phyloP scores from a whole-genome alignment of 2,113 vertebrate genomes.

The Corythaeola cristata region DNA sequence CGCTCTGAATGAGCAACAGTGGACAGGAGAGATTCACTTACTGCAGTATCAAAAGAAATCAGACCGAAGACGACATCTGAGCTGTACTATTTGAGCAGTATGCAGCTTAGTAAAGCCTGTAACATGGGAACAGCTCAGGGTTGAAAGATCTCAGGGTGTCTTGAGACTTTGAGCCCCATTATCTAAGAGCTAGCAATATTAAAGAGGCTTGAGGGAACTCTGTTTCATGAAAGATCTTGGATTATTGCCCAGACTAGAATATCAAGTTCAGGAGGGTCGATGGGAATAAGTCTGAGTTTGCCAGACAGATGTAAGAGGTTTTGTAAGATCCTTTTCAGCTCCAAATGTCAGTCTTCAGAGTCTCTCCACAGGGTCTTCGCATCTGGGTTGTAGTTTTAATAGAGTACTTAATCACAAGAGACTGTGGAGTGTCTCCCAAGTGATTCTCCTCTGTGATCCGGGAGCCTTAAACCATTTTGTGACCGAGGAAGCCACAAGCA shows the following conservation, averaged over 20 bases:
- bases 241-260: neutral
- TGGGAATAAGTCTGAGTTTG: conserved; percentile 7
- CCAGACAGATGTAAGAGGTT: conserved; percentile 6
- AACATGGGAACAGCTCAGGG: neutral
- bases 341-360: neutral
- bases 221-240: conserved; percentile 3
- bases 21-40: neutral
- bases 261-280: neutral
- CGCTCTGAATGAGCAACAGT: neutral
- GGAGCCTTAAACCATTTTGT: neutral
- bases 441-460: neutral
- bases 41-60: neutral
- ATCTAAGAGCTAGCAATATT: neutral
- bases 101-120: neutral
- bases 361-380: neutral
- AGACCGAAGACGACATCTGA: neutral
- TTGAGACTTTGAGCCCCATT: neutral
- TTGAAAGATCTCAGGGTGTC: neutral
- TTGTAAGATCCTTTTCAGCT: conserved; percentile 12
- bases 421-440: neutral
- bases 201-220: neutral
- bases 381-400: conserved; percentile 30
- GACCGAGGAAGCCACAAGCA: neutral
- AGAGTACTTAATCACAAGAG: conserved; percentile 15
- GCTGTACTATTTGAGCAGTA: neutral